Percentiles rank a stretch among this genome's conserved stretches.
Evolutionary conservation across 2,113 vertebrate genomes (phyloP).

Genomic region (Oncorhynchus mykiss): DNA sequence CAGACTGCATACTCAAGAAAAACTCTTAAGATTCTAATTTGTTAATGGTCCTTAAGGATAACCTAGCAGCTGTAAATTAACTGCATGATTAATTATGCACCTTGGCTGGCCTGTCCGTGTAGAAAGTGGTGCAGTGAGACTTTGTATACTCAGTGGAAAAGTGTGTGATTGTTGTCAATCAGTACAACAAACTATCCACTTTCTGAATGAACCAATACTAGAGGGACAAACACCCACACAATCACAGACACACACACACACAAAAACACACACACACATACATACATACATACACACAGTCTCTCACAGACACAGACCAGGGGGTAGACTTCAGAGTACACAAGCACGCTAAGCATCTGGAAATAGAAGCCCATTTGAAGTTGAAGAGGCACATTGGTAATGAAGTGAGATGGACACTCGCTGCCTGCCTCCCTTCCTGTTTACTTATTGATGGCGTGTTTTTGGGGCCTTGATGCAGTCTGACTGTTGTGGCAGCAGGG

Average conservation of each 20-base stretch:
- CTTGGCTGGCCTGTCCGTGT: not conserved
- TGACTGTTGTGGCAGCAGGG: conserved; percentile 20
- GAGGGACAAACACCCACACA: conserved; percentile 14
- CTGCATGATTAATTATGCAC: not conserved
- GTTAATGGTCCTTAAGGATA: not conserved
- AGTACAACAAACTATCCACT: not conserved
- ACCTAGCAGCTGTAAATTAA: not conserved
- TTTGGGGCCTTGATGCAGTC: conserved; percentile 47
- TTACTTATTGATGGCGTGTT: conserved; percentile 68
- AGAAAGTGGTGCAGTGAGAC: not conserved
- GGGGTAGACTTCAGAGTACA: conserved; percentile 15
- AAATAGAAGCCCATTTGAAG: conserved; percentile 54
- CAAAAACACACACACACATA: conserved; percentile 10
- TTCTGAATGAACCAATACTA: not conserved
- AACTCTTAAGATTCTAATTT: not conserved
- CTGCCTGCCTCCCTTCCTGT: conserved; percentile 47
- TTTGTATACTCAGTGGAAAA: not conserved
- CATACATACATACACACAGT: conserved; percentile 11
- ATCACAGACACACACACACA: not conserved
- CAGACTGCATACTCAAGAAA: too few species aligned
- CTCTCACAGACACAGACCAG: conserved; percentile 1
- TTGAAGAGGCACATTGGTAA: conserved; percentile 35
- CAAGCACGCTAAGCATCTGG: conserved; percentile 45
- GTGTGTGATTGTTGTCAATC: not conserved
- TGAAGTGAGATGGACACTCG: conserved; percentile 44